phyloP scores from a whole-genome alignment of 2,113 vertebrate species.

The Brachypteracias leptosomus region DNA sequence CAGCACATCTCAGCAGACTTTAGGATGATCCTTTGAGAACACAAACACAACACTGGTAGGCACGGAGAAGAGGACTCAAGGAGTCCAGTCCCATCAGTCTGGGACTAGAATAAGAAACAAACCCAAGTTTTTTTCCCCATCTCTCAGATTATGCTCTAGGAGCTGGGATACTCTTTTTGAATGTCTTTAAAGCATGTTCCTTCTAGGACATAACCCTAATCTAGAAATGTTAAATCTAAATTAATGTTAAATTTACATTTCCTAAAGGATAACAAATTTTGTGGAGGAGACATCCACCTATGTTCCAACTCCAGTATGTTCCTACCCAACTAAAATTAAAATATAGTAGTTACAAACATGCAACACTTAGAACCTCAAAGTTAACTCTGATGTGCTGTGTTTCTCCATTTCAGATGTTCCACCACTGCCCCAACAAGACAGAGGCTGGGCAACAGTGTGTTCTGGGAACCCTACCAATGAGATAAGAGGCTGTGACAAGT shows the following conservation, averaged over 20 bases:
- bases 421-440: neutral
- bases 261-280: neutral
- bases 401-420: neutral
- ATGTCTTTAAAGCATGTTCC: neutral
- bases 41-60: neutral
- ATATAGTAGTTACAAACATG: neutral
- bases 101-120: neutral
- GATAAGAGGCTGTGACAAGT: slow-evolving; percentile 62
- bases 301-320: neutral
- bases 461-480: slow-evolving; percentile 62
- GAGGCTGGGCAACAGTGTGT: slow-evolving; percentile 56
- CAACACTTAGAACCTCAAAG: neutral
- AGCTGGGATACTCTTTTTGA: neutral
- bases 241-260: too few relatives aligned
- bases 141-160: neutral
- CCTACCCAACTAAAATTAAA: neutral
- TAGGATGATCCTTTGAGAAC: neutral
- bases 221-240: too few relatives aligned
- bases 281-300: neutral
- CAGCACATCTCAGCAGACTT: neutral
- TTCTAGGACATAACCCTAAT: neutral
- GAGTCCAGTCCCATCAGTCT: neutral
- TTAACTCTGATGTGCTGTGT: neutral
- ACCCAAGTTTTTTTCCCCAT: neutral
- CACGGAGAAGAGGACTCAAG: neutral